Base-by-base conservation (phyloP, 1,140 invertebrate genomes). In the Brevipalpus yothersi region DNA sequence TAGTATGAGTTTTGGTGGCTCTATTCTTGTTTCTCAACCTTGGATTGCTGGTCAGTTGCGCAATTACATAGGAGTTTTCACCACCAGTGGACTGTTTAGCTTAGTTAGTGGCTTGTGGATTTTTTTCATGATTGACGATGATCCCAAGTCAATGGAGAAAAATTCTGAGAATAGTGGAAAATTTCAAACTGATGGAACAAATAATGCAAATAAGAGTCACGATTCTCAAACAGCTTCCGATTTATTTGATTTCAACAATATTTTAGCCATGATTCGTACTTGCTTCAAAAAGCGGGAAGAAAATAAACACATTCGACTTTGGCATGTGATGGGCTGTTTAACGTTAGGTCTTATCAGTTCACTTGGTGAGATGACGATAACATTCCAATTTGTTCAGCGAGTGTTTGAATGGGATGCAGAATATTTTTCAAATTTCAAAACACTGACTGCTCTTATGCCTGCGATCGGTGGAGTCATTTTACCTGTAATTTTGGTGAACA, bases 381-480 rank as follows among this genome's bases (percentile, higher is more conserved):
- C 49, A 15, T 61, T 56, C 45, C 56, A 58, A 55, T 61, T 53
- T 41, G 56, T 57, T 1, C 55, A 61, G 40, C 49, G 57, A 55
- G 19, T 61, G 40, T 61, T 31, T 39, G 51, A 42, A 15, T 61
- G 60, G 60, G 21, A 41, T 23, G 31, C 60, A 8, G 57, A 61
- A 54, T 58, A 58, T n/a, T 61, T 58, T 55, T 61, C 60, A 17
- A 58, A 53, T 41, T 31, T 61, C 17, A 58, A 41, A 41, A 41
- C 60, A 12, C 11, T 39, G 4, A 31, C 43, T 13, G 42, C 55
- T 19, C 12, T 58, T 23, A 21, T 40, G 4, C 58, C 60, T 8
- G 19, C 57, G 3, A 17, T 61, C 42, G 31, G 47, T 12, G 58
- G 49, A 39, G 56, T 42, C n/a, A 17, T 61, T 17, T 42, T 57